phyloP scores from a whole-genome alignment of 30 jellyfish, hydroid and myxozoan genomes.

The Clytia hemisphaerica region DNA sequence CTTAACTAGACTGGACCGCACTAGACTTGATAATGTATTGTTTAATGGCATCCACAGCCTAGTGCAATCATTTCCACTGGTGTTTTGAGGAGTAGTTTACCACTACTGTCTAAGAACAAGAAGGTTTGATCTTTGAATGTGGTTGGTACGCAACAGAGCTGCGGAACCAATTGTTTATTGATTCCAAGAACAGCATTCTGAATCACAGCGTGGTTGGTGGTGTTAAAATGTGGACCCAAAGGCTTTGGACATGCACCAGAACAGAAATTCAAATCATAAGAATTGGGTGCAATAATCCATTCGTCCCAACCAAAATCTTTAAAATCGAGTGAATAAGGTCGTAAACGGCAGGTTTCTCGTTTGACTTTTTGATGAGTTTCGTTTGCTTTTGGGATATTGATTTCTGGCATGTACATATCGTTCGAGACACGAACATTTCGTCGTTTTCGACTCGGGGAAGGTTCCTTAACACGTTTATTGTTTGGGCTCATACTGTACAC shows the following conservation, averaged over 20 bases:
- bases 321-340: constrained; percentile 61
- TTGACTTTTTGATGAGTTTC: constrained; percentile 59
- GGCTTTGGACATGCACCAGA: constrained; percentile 90
- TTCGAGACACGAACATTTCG: constrained; percentile 19
- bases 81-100: constrained; percentile 53
- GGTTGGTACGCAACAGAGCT: constrained; percentile 88
- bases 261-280: constrained; percentile 69
- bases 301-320: constrained; percentile 70
- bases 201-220: constrained; percentile 90
- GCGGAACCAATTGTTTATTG: constrained; percentile 63
- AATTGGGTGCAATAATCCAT: constrained; percentile 69
- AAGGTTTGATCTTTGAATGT: constrained; percentile 56
- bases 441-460: constrained; percentile 19
- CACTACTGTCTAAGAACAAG: constrained; percentile 36
- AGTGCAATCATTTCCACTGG: constrained; percentile 56
- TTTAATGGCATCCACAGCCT: constrained; percentile 89
- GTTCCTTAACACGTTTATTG: too few relatives aligned
- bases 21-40: too few relatives aligned
- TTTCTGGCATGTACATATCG: constrained; percentile 11
- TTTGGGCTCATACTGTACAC: constrained; percentile 34
- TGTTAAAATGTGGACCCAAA: constrained; percentile 73
- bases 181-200: constrained; percentile 75
- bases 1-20: too few relatives aligned
- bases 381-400: constrained; percentile 33
- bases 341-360: constrained; percentile 63